Conservation (phyloP, 2,113 vertebrate species). For the Pachypanchax playfairii region DNA sequence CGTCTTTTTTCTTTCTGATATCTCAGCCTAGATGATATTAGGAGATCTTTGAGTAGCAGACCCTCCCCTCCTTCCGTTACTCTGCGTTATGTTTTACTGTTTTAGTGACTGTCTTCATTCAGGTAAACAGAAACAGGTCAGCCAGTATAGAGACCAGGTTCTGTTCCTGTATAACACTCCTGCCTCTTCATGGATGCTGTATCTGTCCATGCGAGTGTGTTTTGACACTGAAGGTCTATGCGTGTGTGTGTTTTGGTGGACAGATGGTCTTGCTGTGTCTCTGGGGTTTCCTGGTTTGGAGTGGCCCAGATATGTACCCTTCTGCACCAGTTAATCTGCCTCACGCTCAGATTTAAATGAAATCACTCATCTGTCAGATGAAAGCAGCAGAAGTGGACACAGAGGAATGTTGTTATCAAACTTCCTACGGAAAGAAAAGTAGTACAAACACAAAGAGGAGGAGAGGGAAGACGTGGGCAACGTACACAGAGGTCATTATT, state of each 20-base stretch:
- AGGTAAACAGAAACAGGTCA: slow-evolving; percentile 49
- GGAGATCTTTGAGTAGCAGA: background rate
- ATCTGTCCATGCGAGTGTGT: slow-evolving; percentile 20
- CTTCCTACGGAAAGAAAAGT: slow-evolving; percentile 2
- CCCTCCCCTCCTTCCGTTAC: background rate
- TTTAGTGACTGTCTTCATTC: slow-evolving; percentile 35
- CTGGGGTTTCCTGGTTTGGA: slow-evolving; percentile 32
- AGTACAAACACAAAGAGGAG: background rate
- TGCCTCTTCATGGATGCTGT: background rate
- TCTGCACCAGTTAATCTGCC: slow-evolving; percentile 59
- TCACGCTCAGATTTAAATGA: slow-evolving; percentile 36
- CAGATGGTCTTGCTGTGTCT: slow-evolving; percentile 55
- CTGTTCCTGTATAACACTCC: background rate
- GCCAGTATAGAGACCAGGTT: slow-evolving; percentile 20
- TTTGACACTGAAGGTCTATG: background rate
- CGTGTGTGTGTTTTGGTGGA: slow-evolving; percentile 13
- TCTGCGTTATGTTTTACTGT: slow-evolving; percentile 23
- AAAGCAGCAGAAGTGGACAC: slow-evolving; percentile 1
- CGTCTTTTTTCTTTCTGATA: background rate
- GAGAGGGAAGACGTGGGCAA: background rate
- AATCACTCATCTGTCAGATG: slow-evolving; percentile 32
- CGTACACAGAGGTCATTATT: slow-evolving; percentile 9
- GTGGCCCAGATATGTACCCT: slow-evolving; percentile 47
- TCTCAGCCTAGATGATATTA: too few species aligned
- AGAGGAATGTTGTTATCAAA: slow-evolving; percentile 17